Base-by-base conservation (phyloP, 2,797 vertebrate genomes). In the Tadarida brasiliensis region DNA sequence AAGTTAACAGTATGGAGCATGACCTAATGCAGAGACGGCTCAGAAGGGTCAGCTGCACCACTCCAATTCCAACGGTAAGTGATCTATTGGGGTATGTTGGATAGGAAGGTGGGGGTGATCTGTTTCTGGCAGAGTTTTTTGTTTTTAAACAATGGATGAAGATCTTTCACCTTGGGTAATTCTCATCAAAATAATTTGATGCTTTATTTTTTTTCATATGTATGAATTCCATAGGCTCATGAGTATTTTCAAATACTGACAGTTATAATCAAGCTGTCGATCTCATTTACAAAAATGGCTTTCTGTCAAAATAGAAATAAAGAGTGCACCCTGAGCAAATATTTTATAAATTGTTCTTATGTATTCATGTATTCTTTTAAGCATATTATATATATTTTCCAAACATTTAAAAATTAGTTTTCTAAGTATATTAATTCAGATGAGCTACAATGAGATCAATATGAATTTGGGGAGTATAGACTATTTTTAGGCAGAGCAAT, bases 1-100 rank as follows among this genome's bases (percentile, higher is more conserved):
- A 99, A 90, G 99, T 99, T 91, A 99, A 99, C 95, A 98, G 99
- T 92, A 99, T 99, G 99, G 99, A 99, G 97, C 99, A 99, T 54
- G 99, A 99, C 61, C 99, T 99, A 88, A 99, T 99, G 98, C 99
- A 99, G 98, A 99, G 99, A 96, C 99, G 99, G 61, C 99, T 99
- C 97, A 98, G 99, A 97, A 98, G 99, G 96, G 99, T 99, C 97
- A 99, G 99, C 98, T 99, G 99, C 96, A 99, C 99, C 96, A 99
- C 99, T 97, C 98, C 99, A 65, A 99, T 99, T 98, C 99, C 99
- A 86, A 99, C 99, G 98, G 99, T 99, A 98, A 99, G 99, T 97
- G 87, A 94, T 94, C 95, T 47, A 1, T 49, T 47, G 68, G 54
- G 57, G 19, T 59, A 28, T 67, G 30, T 91, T 91, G 83, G 30